Evolutionary conservation across 2,888 invertebrate species (phyloP), one percentile per base, ranked within the genome.

Genomic region (Sarcophaga carnaria): DNA sequence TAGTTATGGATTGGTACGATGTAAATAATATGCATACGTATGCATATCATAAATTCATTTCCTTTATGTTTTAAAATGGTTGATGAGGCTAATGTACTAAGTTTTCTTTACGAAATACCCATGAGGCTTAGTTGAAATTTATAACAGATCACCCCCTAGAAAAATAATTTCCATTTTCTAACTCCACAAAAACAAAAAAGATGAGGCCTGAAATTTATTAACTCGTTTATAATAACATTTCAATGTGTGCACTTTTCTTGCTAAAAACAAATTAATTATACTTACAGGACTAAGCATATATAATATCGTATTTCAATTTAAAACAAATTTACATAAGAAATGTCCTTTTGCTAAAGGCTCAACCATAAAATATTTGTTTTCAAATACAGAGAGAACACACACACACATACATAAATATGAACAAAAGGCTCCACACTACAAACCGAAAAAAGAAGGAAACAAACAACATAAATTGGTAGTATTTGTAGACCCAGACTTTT

Each of bases 241-340:
- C 60, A 72, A 66, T 72, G 47, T 54, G 12, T 67, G 25, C 66
- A 72, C 54, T 54, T 54, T 54, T 54, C 10, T 54, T 14, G 47
- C 62, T 67, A n/a, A 72, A 20, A 37, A 22, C 45, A 72, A 78
- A 78, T 72, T 72, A 62, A 78, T 83, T 78, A 63, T 72, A 67
- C 66, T 83, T 67, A 54, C 17, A 54, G 66, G 67, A 78, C 49
- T 17, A 54, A 14, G 17, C 4, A 17, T 54, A 17, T 54, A 54
- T 4, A 54, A 54, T 64, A 62, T 66, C 60, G 37, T 49, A 27
- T 54, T 64, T 77, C 27, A 25, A 74, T 25, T 62, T 60, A 62
- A 20, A 22, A 12, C 66, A 83, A 83, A 72, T 83, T 83, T 78
- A 62, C 72, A 78, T 78, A 74, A 77, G 47, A 77, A 72, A 67